Percentiles rank a stretch among this genome's conserved stretches.
These are phyloP conservation scores for Micrasema minimum DNA, from an alignment of 1,140 invertebrate species.

Conservation along the genomic window DNA sequence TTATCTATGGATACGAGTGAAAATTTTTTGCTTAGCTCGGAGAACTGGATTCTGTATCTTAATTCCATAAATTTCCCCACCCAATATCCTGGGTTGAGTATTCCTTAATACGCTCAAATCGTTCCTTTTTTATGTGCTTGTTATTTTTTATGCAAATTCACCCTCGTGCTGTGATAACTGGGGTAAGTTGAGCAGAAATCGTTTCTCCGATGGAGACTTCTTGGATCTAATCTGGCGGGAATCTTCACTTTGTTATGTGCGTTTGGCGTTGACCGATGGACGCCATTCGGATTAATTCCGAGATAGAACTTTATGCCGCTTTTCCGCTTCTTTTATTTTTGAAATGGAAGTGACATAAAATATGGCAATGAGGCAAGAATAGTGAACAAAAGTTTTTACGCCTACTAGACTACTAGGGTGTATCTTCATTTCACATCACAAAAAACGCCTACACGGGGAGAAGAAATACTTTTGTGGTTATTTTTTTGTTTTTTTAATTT, in stretches of 20 bases:
- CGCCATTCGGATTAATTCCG: conserved; percentile 40
- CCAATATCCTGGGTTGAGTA: background rate
- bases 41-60: too few species aligned
- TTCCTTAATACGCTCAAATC: conserved; percentile 39
- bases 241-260: conserved; percentile 41
- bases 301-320: conserved; percentile 31
- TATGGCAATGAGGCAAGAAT: conserved; percentile 11
- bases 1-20: too few species aligned
- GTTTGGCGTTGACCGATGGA: conserved; percentile 49
- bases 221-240: conserved; percentile 31
- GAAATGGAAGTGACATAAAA: conserved; percentile 5
- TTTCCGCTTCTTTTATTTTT: background rate
- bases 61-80: too few species aligned
- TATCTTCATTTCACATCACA: background rate
- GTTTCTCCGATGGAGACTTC: background rate
- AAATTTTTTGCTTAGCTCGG: too few species aligned
- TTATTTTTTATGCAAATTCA: conserved; percentile 53
- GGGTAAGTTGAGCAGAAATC: conserved; percentile 16
- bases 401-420: background rate
- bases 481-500: too few species aligned
- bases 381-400: conserved; percentile 19
- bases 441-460: background rate
- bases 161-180: conserved; percentile 26
- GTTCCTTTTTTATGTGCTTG: conserved; percentile 46
- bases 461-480: background rate